Conservation (phyloP, 2,888 invertebrate species). For the Dusona sp. region DNA sequence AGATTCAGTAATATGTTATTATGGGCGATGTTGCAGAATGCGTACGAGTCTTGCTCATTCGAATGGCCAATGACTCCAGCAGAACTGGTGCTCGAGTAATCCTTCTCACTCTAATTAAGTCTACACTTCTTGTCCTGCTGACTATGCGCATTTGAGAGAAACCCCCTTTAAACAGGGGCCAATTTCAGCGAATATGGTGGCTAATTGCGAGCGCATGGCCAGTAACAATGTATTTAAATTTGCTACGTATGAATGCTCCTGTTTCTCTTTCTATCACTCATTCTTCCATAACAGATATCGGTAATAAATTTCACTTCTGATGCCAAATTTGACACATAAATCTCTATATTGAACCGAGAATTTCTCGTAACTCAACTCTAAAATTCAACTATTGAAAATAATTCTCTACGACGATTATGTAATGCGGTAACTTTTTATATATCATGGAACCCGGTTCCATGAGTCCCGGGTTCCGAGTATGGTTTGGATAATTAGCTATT, state of each 20-base stretch:
- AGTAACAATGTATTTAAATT: conserved; percentile 73
- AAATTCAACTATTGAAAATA: neutral
- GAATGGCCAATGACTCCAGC: neutral
- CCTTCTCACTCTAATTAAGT: conserved; percentile 20
- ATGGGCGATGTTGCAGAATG: conserved; percentile 77
- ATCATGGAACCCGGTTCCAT: neutral
- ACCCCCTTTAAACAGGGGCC: conserved; percentile 68
- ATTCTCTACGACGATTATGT: neutral
- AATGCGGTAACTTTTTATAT: neutral
- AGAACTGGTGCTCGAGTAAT: conserved; percentile 1
- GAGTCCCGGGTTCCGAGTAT: no score
- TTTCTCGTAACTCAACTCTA: no score
- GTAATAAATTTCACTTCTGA: neutral
- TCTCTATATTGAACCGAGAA: neutral
- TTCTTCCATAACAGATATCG: conserved; percentile 55
- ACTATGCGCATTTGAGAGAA: conserved; percentile 72
- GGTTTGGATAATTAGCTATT: neutral
- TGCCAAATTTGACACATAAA: neutral
- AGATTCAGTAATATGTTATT: conserved; percentile 68
- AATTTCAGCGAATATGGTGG: conserved; percentile 72
- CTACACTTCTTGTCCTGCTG: conserved; percentile 28
- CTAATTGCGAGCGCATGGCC: conserved; percentile 77
- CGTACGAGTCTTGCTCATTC: conserved; percentile 17
- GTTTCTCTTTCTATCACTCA: conserved; percentile 19
- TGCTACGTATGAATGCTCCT: conserved; percentile 13